Base-by-base conservation (phyloP, 1,140 invertebrate genomes). In the Aphelinus atriplicis region DNA sequence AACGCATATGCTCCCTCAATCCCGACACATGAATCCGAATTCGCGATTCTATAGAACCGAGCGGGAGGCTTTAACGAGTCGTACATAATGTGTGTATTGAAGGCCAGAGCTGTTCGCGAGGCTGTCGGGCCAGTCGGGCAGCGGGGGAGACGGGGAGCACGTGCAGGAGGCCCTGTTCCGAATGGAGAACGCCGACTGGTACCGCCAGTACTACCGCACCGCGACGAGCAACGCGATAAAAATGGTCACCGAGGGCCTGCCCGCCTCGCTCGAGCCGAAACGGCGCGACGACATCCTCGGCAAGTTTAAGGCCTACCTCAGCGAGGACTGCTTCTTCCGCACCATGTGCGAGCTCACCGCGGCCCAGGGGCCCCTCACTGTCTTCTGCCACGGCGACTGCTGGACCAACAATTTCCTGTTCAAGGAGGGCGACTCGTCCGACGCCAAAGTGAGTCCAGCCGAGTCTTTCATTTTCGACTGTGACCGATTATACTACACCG, bases 401-500 rank as follows among this genome's bases (percentile, higher is more conserved):
- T 94, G 93, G 93, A 93, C 92, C 0, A 94, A 94, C 77, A 94
- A 94, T 82, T 90, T 94, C 77, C 79, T 94, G 1, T 94, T 93
- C 79, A 87, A 89, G 63, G 91, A 91, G 75, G 87, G 89, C 10
- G 80, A 87, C 51, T 83, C 85, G 0, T 82, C 88, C 64, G 87
- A 91, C 75, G 81, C 84, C 61, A 89, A 91, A 83, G 91, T 91
- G 80, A 76, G 80, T 78, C 51, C n/a, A 2, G 3, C 53, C 26
- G 26, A 26, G 26, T 26, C 26, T 26, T 26, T 26, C 26, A 26
- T 26, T 26, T 26, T 26, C 26, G 26, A 26, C 26, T 26, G 26
- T 26, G 26, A 26, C 26, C 26, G 26, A 26, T 26, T 26, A 26
- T 26, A 26, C 26, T 26, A 26, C 26, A 26, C 26, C 26, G 26